phyloP scores from a whole-genome alignment of 2,797 vertebrate genomes.

The Liparis tanakae region DNA sequence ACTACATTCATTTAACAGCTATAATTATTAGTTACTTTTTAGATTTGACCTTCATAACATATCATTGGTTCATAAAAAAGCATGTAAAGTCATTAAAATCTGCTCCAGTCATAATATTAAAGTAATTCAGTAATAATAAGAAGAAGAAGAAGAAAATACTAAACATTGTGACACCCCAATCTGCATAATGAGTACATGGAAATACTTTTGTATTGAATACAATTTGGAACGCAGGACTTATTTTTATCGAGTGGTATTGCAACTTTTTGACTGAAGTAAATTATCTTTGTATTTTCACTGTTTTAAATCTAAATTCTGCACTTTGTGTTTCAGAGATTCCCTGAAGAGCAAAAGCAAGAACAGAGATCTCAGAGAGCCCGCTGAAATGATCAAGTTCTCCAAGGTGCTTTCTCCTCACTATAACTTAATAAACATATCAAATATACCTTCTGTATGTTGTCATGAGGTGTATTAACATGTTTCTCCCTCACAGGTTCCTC shows the following conservation, averaged over 20 bases:
- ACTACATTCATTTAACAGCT: background rate
- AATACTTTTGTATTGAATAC: background rate
- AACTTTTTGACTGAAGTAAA: background rate
- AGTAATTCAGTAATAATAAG: background rate
- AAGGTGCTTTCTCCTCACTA: slow-evolving; percentile 79
- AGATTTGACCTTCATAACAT: background rate
- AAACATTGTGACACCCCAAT: background rate
- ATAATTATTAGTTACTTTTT: background rate
- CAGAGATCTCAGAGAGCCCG: slow-evolving; percentile 71
- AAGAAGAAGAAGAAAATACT: background rate
- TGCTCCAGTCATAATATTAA: background rate
- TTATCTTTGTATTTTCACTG: background rate
- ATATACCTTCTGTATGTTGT: background rate
- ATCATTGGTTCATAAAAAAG: background rate
- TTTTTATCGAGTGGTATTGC: background rate
- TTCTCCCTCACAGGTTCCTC: slow-evolving; percentile 81
- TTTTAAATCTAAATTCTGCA: background rate
- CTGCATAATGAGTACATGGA: background rate
- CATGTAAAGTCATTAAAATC: background rate
- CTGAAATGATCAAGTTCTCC: slow-evolving; percentile 89
- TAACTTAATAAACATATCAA: background rate
- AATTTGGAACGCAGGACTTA: background rate
- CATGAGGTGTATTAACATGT: background rate
- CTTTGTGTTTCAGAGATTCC: slow-evolving; percentile 61
- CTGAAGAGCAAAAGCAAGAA: slow-evolving; percentile 70